phyloP scores from a whole-genome alignment of 2,888 invertebrate species.

The Teinopalpus imperialis region DNA sequence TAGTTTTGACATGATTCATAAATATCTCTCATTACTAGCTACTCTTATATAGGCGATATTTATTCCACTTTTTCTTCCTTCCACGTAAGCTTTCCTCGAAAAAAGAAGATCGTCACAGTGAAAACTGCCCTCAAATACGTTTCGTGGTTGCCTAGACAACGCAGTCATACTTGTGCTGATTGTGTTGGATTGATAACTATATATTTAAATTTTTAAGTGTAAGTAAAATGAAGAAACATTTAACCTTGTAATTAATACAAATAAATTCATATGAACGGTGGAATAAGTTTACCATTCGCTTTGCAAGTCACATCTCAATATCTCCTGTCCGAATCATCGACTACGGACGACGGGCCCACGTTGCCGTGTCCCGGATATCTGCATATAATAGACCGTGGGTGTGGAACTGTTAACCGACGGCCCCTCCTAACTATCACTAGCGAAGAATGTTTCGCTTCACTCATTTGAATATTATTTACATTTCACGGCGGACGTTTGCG shows the following conservation, averaged over 20 bases:
- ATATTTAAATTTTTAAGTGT: too few species aligned
- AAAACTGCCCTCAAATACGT: too few species aligned
- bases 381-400: constrained; percentile 74
- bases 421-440: constrained; percentile 34
- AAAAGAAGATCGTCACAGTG: too few species aligned
- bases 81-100: too few species aligned
- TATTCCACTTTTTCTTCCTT: too few species aligned
- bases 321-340: neutral
- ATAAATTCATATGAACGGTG: neutral
- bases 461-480: constrained; percentile 21
- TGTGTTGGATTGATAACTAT: too few species aligned
- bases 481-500: constrained; percentile 3
- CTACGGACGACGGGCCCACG: constrained; percentile 1
- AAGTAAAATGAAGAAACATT: too few species aligned
- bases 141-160: too few species aligned
- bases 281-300: constrained; percentile 1
- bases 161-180: too few species aligned
- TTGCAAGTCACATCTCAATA: constrained; percentile 7
- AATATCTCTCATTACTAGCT: too few species aligned
- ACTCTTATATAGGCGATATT: too few species aligned
- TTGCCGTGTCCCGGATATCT: constrained; percentile 48
- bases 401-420: constrained; percentile 60
- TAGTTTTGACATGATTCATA: too few species aligned
- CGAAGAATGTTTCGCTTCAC: constrained; percentile 16
- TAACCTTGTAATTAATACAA: neutral